A percentile compares a stretch with the other conserved stretches of the same genome.
phyloP scores from a whole-genome alignment of 2,888 invertebrate species.

The Timandra comae region DNA sequence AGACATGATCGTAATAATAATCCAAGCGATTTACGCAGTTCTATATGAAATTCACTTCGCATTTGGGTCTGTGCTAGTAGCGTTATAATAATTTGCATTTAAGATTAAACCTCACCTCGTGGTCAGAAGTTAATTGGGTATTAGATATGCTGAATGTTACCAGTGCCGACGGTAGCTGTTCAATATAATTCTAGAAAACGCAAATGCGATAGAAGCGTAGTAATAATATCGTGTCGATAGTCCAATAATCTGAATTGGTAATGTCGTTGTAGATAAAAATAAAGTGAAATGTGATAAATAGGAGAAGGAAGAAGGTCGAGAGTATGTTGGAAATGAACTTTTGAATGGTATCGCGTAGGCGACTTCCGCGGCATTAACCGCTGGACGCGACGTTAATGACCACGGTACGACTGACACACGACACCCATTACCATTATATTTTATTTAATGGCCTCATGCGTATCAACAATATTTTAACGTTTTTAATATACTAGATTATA shows the following conservation, averaged over 20 bases:
- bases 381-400: constrained; percentile 34
- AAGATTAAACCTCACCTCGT: constrained; percentile 20
- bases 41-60: constrained; percentile 13
- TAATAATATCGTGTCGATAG: constrained; percentile 3
- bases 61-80: constrained; percentile 5
- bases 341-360: constrained; percentile 49
- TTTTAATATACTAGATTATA: too few species aligned
- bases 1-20: too few species aligned
- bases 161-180: constrained; percentile 13
- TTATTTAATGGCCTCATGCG: constrained; percentile 30
- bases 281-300: constrained; percentile 18
- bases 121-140: constrained; percentile 23
- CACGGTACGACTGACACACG: constrained; percentile 38
- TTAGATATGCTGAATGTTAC: constrained; percentile 19
- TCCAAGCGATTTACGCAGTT: too few species aligned
- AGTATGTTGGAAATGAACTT: constrained; percentile 27
- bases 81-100: constrained; percentile 22
- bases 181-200: constrained; percentile 7
- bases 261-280: constrained; percentile 1
- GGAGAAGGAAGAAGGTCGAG: constrained; percentile 14
- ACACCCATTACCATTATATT: constrained; percentile 46
- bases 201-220: constrained; percentile 2
- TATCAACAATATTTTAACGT: too few species aligned
- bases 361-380: constrained; percentile 46
- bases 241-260: constrained; percentile 6